Evolutionary conservation across 1,140 invertebrate genomes (phyloP).

Genomic region (Cherax destructor): DNA sequence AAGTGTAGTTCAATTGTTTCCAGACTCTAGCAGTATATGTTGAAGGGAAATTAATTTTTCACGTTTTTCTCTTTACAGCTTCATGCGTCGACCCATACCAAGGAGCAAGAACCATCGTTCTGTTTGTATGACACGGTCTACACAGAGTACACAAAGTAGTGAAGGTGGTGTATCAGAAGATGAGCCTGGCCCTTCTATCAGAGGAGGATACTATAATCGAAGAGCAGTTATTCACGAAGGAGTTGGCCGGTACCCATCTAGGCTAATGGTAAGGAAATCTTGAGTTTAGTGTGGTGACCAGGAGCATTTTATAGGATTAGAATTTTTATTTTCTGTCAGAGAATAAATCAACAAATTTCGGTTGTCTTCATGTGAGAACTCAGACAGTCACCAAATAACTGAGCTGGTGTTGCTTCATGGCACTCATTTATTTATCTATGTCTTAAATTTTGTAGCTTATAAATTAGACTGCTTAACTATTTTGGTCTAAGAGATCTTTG

Average conservation of each 20-base stretch:
- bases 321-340: too few relatives aligned
- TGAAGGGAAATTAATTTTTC: not conserved
- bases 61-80: constrained; percentile 22
- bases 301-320: too few relatives aligned
- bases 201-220: constrained; percentile 4
- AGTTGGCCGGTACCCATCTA: constrained; percentile 40
- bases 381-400: too few relatives aligned
- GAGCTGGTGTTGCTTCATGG: too few relatives aligned
- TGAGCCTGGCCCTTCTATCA: constrained; percentile 31
- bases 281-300: not conserved
- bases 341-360: too few relatives aligned
- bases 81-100: constrained; percentile 64
- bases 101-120: constrained; percentile 58
- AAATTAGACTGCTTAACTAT: too few relatives aligned
- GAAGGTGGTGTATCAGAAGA: constrained; percentile 55
- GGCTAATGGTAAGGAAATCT: constrained; percentile 47
- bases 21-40: too few relatives aligned
- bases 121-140: constrained; percentile 36
- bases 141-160: constrained; percentile 54
- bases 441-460: too few relatives aligned
- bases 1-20: too few relatives aligned
- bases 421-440: too few relatives aligned
- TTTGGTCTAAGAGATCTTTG: too few relatives aligned
- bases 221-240: constrained; percentile 8
- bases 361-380: too few relatives aligned